Evolutionary conservation across 1,140 invertebrate genomes (phyloP), one percentile per base, ranked within the genome.

Genomic region (Drosophila arizonae): DNA sequence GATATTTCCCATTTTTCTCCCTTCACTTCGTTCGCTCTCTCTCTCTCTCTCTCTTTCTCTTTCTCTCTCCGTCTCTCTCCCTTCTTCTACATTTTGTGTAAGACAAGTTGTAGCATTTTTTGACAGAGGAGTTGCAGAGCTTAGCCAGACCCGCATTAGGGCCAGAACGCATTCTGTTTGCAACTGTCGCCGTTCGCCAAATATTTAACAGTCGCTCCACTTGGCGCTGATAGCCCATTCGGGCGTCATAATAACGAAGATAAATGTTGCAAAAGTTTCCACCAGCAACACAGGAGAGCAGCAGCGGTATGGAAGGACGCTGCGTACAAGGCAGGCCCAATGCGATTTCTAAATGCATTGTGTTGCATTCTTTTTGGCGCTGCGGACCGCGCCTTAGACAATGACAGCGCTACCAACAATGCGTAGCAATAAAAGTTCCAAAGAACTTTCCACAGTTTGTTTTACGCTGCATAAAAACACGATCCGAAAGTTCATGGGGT

Each of bases 221-320:
- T 82, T 77, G 61, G 54, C 77, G 84, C 79, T 87, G 84, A 87
- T 87, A 87, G 84, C 84, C 79, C 84, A 82, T 87, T 87, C 77
- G 84, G 87, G 84, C 84, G 84, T 88, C 84, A 87, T 87, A 88
- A 87, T 87, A 87, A 87, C 84, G 84, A 87, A 88, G 84, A 87
- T 87, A 87, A 87, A 87, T 87, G 84, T 84, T 75, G 73, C 73
- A 55, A 82, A 87, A 87, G 66, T 87, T 87, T 82, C 69, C 77
- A 67, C 11, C 0, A 13, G 45, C 73, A 88, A 74, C 66, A 82
- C 64, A 77, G 65, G 55, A 15, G 26, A 17, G 43, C 10, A 48
- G 4, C 10, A 39, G 11, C 8, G 33, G 33, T 1, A 1, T 9
- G 6, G 28, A 30, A 30, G 33, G 13, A 10, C 8, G 26, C 6